Evolutionary conservation across 2,888 invertebrate species (phyloP).

Genomic region (Cepaea hortensis): DNA sequence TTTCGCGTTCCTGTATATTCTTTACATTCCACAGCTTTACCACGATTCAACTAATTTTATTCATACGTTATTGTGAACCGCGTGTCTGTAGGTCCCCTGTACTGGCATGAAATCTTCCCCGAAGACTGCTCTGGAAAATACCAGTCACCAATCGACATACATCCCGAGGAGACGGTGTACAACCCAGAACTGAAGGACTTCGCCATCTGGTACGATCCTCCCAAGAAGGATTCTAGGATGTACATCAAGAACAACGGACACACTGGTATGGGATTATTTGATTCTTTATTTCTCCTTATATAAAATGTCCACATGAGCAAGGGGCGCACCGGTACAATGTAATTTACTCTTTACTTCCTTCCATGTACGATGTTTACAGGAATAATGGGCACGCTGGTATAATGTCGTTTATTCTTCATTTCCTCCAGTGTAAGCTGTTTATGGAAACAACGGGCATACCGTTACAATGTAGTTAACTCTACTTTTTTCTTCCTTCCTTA

Average conservation of each 20-base stretch:
- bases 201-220: slow-evolving; percentile 80
- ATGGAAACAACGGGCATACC: too few species aligned
- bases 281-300: not conserved
- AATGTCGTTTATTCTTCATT: slow-evolving; percentile 44
- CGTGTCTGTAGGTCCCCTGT: slow-evolving; percentile 57
- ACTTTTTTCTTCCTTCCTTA: too few species aligned
- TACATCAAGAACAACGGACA: slow-evolving; percentile 83
- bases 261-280: slow-evolving; percentile 79
- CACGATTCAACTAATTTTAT: not conserved
- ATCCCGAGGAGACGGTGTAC: slow-evolving; percentile 71
- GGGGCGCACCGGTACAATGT: too few species aligned
- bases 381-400: slow-evolving; percentile 86
- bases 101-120: slow-evolving; percentile 66
- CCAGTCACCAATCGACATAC: slow-evolving; percentile 88
- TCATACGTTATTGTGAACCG: not conserved
- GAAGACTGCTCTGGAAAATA: slow-evolving; percentile 81
- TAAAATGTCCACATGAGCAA: not conserved
- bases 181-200: slow-evolving; percentile 74
- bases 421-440: too few species aligned
- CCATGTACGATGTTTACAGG: slow-evolving; percentile 58
- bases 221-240: slow-evolving; percentile 72
- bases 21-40: too few species aligned
- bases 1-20: too few species aligned
- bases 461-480: too few species aligned
- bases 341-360: too few species aligned